These are phyloP conservation scores for Seriola rivoliana DNA, from an alignment of 2,113 vertebrate genomes.

Conservation along the genomic window DNA sequence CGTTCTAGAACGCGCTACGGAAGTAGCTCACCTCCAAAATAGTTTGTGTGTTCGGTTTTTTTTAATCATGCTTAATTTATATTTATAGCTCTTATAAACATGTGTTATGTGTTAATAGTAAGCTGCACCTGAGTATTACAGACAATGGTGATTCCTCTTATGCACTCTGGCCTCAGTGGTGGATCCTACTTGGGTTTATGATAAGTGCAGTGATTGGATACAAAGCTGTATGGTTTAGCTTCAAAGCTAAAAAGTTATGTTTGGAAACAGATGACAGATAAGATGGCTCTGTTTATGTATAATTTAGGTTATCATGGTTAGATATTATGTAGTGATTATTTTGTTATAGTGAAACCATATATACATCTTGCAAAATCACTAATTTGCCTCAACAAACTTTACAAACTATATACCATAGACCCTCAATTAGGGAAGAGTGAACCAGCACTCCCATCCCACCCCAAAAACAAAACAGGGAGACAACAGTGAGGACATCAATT, in stretches of 20 bases:
- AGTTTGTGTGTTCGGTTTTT: neutral
- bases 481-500: neutral
- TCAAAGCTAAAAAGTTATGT: constrained; percentile 23
- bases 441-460: too few species aligned
- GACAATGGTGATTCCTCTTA: neutral
- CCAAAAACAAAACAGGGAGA: neutral
- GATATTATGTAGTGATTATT: neutral
- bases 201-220: neutral
- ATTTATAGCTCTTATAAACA: too few species aligned
- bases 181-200: neutral
- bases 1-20: constrained; percentile 76
- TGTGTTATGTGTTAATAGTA: neutral
- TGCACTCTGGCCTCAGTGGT: neutral
- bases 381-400: too few species aligned
- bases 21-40: constrained; percentile 49
- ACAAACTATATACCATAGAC: too few species aligned
- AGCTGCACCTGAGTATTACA: neutral
- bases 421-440: neutral
- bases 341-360: too few species aligned
- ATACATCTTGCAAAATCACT: too few species aligned
- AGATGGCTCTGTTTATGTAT: neutral
- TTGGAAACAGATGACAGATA: neutral
- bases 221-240: neutral
- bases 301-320: neutral
- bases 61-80: neutral